phyloP scores from a whole-genome alignment of 2,888 invertebrate species.

The Polymixis lichenea region DNA sequence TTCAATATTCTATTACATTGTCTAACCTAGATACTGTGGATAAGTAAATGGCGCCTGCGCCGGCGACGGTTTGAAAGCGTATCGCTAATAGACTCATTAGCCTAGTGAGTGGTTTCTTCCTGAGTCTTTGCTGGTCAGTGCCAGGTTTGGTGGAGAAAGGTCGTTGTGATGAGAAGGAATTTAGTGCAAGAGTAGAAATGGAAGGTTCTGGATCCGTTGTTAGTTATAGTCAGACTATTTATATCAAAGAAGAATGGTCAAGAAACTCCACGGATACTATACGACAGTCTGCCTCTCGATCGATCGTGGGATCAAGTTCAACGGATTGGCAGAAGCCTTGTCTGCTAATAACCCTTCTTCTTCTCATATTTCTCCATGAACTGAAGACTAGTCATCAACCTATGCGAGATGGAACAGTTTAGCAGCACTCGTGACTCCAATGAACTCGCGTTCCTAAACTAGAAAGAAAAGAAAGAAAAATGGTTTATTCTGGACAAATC shows the following conservation, averaged over 20 bases:
- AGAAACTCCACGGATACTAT: too few species aligned
- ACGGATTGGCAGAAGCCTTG: not conserved
- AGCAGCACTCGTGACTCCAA: not conserved
- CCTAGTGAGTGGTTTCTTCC: slow-evolving; percentile 13
- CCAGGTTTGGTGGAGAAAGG: not conserved
- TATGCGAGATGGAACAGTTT: not conserved
- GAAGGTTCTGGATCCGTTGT: too few species aligned
- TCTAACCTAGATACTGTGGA: slow-evolving; percentile 48
- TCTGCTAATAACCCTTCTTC: not conserved
- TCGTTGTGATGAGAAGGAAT: not conserved
- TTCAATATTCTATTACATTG: slow-evolving; percentile 57
- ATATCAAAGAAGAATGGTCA: too few species aligned
- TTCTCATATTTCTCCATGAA: too few species aligned
- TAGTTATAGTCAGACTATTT: not conserved
- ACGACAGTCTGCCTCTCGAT: not conserved
- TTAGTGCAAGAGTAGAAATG: not conserved
- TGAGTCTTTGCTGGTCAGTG: slow-evolving; percentile 5
- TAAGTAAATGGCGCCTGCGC: slow-evolving; percentile 41
- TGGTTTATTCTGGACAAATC: too few species aligned
- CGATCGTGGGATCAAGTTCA: not conserved
- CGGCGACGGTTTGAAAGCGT: slow-evolving; percentile 23
- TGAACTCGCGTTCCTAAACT: not conserved
- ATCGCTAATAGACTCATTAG: slow-evolving; percentile 32
- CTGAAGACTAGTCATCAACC: not conserved
- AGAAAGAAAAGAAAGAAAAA: too few species aligned